These are phyloP conservation scores for Ophthalmolycus amberensis DNA, from an alignment of 2,113 vertebrate genomes.

Conservation along the genomic window DNA sequence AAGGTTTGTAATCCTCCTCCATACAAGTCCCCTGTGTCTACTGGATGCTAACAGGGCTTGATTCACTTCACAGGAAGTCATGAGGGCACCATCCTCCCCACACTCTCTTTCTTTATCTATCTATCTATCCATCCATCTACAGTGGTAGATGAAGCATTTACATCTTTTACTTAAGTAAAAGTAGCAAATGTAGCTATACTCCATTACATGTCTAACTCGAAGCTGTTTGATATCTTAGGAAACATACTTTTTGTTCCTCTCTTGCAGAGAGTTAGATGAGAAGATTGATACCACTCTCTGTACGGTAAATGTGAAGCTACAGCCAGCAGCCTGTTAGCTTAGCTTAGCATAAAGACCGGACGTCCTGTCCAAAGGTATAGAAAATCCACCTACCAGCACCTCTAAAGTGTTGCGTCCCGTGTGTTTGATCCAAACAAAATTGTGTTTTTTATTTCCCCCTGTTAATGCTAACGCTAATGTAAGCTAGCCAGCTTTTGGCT, in stretches of 20 bases:
- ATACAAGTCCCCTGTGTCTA: constrained; percentile 52
- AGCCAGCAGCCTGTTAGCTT: background rate
- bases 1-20: constrained; percentile 57
- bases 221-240: background rate
- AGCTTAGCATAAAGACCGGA: background rate
- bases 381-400: background rate
- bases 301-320: too few relatives aligned
- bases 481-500: background rate
- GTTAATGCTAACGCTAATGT: background rate
- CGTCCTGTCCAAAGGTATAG: background rate
- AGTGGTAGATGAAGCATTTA: too few relatives aligned
- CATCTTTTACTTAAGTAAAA: background rate
- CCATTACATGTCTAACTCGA: background rate
- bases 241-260: too few relatives aligned
- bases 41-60: constrained; percentile 49
- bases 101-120: background rate
- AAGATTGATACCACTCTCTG: background rate
- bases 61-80: constrained; percentile 63
- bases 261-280: background rate
- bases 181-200: background rate
- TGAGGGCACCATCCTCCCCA: constrained; percentile 31
- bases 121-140: background rate
- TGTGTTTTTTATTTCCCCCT: too few relatives aligned
- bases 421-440: background rate
- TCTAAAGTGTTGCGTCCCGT: background rate